These are phyloP conservation scores for Bucco capensis DNA, from an alignment of 2,113 vertebrate genomes.

Conservation along the genomic window DNA sequence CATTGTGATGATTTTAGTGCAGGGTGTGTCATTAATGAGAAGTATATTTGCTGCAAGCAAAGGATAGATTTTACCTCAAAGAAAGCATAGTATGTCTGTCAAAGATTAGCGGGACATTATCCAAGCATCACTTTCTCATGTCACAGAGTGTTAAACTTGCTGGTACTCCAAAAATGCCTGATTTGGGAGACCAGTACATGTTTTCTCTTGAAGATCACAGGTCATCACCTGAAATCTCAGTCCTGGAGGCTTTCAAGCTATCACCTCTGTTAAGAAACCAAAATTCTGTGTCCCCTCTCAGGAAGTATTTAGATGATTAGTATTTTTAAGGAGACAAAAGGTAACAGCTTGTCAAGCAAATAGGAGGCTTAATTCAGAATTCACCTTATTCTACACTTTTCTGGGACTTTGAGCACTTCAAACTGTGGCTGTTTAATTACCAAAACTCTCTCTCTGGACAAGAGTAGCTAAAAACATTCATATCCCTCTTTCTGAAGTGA, in stretches of 20 bases:
- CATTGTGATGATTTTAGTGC: neutral
- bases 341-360: neutral
- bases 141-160: neutral
- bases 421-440: neutral
- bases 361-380: neutral
- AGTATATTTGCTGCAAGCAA: neutral
- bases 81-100: neutral
- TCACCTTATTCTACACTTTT: neutral
- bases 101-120: neutral
- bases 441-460: neutral
- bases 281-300: neutral
- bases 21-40: neutral
- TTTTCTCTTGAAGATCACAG: neutral
- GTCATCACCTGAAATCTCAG: neutral
- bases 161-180: neutral
- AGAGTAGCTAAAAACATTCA: neutral
- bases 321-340: neutral
- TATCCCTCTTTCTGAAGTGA: neutral
- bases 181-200: neutral
- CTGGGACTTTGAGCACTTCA: neutral
- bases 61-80: neutral
- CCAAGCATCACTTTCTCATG: neutral
- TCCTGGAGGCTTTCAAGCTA: neutral
- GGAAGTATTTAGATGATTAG: neutral
- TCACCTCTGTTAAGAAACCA: neutral